Base-by-base conservation (phyloP, 2,797 vertebrate genomes). In the Podargus strigoides region DNA sequence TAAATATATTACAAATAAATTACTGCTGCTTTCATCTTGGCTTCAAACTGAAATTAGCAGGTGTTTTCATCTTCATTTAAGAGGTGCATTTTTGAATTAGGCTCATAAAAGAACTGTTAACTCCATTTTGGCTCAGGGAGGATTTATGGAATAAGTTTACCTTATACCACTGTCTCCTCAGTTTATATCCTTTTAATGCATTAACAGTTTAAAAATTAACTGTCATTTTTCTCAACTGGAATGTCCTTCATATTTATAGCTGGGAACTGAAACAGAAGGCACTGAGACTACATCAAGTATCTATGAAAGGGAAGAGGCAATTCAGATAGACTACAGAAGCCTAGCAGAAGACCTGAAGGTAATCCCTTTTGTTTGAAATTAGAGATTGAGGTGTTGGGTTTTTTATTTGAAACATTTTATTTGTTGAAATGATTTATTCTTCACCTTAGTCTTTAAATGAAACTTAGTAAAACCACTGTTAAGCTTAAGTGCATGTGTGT, bases 281-380 rank as follows among this genome's bases (percentile, higher is more conserved):
- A 98, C 97, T 10, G 84, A 90, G 58, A 76, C 92, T 36, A 90
- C 97, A 1, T 21, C 87, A 62, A 93, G 97, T 74, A 98, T 99
- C 80, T 99, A 98, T 42, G 98, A 99, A 84, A 98, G 97, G 90
- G 99, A 99, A 87, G 98, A 95, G 9, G 97, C 94, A 42, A 96
- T 99, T 4, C 80, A 98, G 87, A 96, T 99, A 23, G 98, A 99
- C 96, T 99, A 98, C 96, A 98, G 98, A 47, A 62, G 69, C 21
- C 97, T 99, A 75, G 69, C 70, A 10, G 66, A 89, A 2, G 85
- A 98, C 6, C 36, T 98, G 76, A 98, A 97, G 98, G 99, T 99
- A 96, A 47, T 55, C 3, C 3, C 50, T 42, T 55, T 30, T 56
- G 17, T 62, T 59, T 78, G 11, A 81, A 56, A 50, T 66, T 62